These are phyloP conservation scores for Siniperca undulata DNA, from an alignment of 2,797 vertebrate species.

Conservation along the genomic window DNA sequence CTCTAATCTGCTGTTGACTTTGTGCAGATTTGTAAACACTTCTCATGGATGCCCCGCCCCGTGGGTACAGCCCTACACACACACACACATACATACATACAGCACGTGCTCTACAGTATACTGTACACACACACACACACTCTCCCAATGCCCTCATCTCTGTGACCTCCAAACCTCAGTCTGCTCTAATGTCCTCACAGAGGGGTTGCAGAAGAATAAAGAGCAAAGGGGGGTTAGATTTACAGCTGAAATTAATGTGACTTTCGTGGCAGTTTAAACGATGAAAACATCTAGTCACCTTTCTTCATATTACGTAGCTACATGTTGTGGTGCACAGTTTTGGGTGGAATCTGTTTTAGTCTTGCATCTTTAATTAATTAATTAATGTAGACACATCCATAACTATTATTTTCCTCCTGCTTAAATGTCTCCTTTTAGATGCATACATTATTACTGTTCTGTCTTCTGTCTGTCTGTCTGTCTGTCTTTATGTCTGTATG, in stretches of 20 bases:
- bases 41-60: constrained; percentile 29
- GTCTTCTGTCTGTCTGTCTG: background rate
- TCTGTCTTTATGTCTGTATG: too few species aligned
- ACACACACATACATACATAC: background rate
- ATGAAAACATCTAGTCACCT: background rate
- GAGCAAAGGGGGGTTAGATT: background rate
- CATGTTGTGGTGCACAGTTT: background rate
- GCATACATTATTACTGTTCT: background rate
- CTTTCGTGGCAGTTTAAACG: background rate
- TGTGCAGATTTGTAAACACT: constrained; percentile 69
- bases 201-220: background rate
- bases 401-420: background rate
- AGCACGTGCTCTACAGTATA: background rate
- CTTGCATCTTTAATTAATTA: background rate
- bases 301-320: constrained; percentile 6
- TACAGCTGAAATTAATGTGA: background rate
- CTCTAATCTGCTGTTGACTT: constrained; percentile 76
- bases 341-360: background rate
- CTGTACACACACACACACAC: background rate
- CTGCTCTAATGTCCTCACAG: background rate
- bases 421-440: background rate
- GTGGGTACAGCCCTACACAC: background rate
- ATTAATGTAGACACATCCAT: background rate
- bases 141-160: constrained; percentile 1
- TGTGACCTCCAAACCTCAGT: constrained; percentile 31